A percentile compares a stretch with the other conserved stretches of the same genome.
phyloP scores from a whole-genome alignment of 2,797 vertebrate species.

The Darevskia mixta region DNA sequence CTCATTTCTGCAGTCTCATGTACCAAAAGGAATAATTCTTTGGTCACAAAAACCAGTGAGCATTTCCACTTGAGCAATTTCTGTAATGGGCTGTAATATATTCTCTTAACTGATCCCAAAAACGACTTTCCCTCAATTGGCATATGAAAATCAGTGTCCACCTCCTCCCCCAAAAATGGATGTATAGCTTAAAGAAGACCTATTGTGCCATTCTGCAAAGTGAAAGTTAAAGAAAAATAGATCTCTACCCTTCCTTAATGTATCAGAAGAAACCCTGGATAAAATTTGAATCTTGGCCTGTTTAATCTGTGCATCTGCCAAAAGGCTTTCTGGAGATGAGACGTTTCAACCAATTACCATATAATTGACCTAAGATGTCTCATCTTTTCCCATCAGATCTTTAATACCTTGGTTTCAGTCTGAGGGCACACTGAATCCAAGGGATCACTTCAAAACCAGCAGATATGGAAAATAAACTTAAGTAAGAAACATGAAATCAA shows the following conservation, averaged over 20 bases:
- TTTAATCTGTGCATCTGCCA: neutral
- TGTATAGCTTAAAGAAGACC: neutral
- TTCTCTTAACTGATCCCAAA: neutral
- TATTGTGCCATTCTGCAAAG: neutral
- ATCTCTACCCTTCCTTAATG: neutral
- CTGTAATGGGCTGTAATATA: neutral
- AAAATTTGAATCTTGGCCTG: constrained; percentile 3
- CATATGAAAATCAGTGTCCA: neutral
- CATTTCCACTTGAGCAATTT: neutral
- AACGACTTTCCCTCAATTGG: neutral
- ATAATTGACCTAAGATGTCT: neutral
- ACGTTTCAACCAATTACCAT: neutral
- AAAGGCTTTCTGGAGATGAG: neutral
- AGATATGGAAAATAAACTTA: constrained; percentile 1
- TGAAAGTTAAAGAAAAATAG: neutral
- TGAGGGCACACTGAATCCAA: neutral
- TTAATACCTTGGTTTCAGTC: neutral
- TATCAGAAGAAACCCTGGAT: neutral
- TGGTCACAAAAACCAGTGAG: neutral
- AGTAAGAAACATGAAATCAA: constrained; percentile 32
- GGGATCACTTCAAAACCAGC: neutral
- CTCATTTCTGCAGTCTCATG: neutral
- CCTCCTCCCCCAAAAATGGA: neutral
- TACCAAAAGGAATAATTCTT: neutral
- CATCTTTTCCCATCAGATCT: neutral